Percentiles rank a stretch among this genome's conserved stretches.
Evolutionary conservation across 2,113 vertebrate species (phyloP).

Genomic region (Anseranas semipalmata): DNA sequence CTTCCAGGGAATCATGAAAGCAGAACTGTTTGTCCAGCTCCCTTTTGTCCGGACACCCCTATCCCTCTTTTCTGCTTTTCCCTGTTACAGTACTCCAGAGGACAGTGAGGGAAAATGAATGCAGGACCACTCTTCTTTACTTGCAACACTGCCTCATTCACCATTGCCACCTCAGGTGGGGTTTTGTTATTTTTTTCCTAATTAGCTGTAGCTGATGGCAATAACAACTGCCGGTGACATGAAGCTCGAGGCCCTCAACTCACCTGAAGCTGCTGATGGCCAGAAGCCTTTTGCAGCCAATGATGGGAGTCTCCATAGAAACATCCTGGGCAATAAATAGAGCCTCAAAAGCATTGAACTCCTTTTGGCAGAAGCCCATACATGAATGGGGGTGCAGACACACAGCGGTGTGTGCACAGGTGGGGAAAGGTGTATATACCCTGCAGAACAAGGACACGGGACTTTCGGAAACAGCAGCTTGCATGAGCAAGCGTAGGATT

Average conservation of each 20-base stretch:
- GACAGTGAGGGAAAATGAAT: neutral
- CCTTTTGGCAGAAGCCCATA: neutral
- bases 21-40: neutral
- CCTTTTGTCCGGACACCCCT: neutral
- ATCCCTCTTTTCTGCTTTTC: neutral
- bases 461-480: neutral
- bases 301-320: conserved; percentile 56
- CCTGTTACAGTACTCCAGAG: neutral
- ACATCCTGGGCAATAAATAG: conserved; percentile 46
- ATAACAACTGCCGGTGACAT: neutral
- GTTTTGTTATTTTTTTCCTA: neutral
- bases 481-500: neutral
- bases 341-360: neutral
- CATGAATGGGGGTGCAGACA: neutral
- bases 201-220: neutral
- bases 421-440: neutral
- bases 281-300: conserved; percentile 35
- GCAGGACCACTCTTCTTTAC: neutral
- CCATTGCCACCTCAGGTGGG: neutral
- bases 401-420: neutral
- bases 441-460: neutral
- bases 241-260: neutral
- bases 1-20: neutral
- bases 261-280: conserved; percentile 37
- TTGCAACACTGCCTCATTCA: neutral